Conservation (phyloP, 2,113 vertebrate genomes). For the Mungos mungo region DNA sequence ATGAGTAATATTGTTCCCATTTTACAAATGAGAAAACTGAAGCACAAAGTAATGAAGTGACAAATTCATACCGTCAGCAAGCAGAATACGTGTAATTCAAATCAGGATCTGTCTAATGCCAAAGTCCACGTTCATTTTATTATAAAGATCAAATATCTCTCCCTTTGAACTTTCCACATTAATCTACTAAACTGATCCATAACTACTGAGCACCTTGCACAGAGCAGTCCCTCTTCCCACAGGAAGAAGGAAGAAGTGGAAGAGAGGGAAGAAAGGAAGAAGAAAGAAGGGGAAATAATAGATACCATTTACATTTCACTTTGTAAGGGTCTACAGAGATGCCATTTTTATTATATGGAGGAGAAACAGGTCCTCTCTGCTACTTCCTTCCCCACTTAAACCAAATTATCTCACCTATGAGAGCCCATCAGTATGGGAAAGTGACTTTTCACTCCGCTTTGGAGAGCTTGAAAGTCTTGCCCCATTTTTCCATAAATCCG, state of each 20-base stretch:
- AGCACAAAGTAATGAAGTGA: background rate
- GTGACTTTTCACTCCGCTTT: background rate
- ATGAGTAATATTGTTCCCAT: background rate
- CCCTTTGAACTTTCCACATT: background rate
- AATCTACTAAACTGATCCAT: background rate
- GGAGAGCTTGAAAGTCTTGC: background rate
- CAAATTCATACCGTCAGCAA: background rate
- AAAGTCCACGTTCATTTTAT: background rate
- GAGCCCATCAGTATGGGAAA: background rate
- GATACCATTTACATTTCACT: background rate
- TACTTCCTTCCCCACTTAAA: background rate
- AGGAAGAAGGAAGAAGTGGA: background rate
- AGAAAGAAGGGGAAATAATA: background rate
- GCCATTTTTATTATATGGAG: background rate
- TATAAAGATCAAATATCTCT: background rate
- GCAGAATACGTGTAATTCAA: background rate
- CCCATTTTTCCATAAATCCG: background rate
- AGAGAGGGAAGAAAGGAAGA: background rate
- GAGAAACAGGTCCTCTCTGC: background rate
- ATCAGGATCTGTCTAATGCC: background rate
- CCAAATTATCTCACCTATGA: background rate
- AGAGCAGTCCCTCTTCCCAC: background rate
- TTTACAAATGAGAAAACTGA: constrained; percentile 8
- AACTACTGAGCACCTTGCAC: background rate
- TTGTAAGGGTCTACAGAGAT: background rate